Evolutionary conservation across 2,113 vertebrate genomes (phyloP).

Genomic region (Crypturellus undulatus): DNA sequence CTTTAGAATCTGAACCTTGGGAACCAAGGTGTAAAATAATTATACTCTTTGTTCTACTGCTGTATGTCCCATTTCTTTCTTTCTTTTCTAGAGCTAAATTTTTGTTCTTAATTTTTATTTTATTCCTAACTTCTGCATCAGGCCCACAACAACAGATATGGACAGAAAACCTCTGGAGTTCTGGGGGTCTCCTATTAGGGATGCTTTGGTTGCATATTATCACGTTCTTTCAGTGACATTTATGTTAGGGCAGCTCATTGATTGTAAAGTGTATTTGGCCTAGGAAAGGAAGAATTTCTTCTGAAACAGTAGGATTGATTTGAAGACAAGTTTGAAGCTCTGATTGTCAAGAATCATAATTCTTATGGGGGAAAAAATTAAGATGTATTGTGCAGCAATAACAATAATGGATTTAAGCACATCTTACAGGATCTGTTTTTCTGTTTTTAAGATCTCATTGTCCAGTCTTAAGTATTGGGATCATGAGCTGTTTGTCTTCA

Average conservation of each 20-base stretch:
- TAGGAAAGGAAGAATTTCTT: background rate
- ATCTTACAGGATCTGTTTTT: background rate
- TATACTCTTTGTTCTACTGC: conserved; percentile 27
- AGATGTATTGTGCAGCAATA: background rate
- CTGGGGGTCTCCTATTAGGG: conserved; percentile 63
- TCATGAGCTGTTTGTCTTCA: background rate
- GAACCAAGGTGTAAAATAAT: conserved; percentile 27
- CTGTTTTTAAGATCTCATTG: background rate
- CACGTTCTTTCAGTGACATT: conserved; percentile 58
- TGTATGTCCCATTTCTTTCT: conserved; percentile 33
- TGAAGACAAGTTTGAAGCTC: background rate
- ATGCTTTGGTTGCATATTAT: conserved; percentile 61
- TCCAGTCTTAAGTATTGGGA: background rate
- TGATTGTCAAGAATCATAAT: background rate
- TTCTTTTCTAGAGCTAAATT: conserved; percentile 52
- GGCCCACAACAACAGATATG: conserved; percentile 62
- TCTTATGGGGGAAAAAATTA: background rate
- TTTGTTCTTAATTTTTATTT: conserved; percentile 64
- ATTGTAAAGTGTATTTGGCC: background rate
- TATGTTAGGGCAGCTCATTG: background rate
- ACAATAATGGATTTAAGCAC: background rate
- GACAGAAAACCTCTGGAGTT: conserved; percentile 68
- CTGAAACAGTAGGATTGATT: background rate
- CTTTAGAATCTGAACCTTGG: background rate
- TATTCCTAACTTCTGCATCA: conserved; percentile 57